A percentile compares a stretch with the other conserved stretches of the same genome.
phyloP scores from a whole-genome alignment of 23 tunicate genomes.

The Pegea sp. region DNA sequence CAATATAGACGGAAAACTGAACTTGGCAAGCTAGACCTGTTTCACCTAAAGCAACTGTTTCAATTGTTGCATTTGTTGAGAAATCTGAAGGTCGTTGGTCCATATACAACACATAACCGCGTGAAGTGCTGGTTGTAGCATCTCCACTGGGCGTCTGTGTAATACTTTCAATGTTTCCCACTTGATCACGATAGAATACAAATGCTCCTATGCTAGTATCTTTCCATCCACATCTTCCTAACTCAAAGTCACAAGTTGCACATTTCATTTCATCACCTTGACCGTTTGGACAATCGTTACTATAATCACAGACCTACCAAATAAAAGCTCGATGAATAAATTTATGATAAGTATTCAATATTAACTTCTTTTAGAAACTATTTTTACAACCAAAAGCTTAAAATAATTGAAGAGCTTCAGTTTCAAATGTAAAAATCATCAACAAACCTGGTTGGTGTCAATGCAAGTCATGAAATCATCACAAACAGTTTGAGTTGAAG shows the following conservation, averaged over 20 bases:
- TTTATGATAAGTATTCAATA: too few relatives aligned
- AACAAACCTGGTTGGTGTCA: slow-evolving; percentile 14
- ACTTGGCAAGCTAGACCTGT: slow-evolving; percentile 63
- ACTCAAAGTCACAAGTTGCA: slow-evolving; percentile 61
- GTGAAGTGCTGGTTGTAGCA: slow-evolving; percentile 23
- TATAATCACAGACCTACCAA: slow-evolving; percentile 48
- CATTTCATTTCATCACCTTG: slow-evolving; percentile 50
- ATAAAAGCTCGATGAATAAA: too few relatives aligned
- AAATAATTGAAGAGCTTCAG: background rate
- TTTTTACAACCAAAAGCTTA: too few relatives aligned
- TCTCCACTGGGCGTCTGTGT: slow-evolving; percentile 48
- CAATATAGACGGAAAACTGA: slow-evolving; percentile 55
- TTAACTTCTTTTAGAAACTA: too few relatives aligned
- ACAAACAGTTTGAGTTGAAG: slow-evolving; percentile 19
- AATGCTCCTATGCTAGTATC: slow-evolving; percentile 61
- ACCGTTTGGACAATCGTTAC: slow-evolving; percentile 40
- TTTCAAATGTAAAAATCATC: background rate
- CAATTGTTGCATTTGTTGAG: slow-evolving; percentile 56
- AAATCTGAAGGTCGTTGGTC: slow-evolving; percentile 54
- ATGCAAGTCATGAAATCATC: slow-evolving; percentile 36
- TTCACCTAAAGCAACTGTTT: slow-evolving; percentile 55
- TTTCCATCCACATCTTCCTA: slow-evolving; percentile 69
- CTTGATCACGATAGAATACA: slow-evolving; percentile 74
- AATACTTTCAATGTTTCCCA: slow-evolving; percentile 11
- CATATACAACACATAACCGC: slow-evolving; percentile 65